Base-by-base conservation (phyloP, 2,113 vertebrate species). In the Oxyura jamaicensis region DNA sequence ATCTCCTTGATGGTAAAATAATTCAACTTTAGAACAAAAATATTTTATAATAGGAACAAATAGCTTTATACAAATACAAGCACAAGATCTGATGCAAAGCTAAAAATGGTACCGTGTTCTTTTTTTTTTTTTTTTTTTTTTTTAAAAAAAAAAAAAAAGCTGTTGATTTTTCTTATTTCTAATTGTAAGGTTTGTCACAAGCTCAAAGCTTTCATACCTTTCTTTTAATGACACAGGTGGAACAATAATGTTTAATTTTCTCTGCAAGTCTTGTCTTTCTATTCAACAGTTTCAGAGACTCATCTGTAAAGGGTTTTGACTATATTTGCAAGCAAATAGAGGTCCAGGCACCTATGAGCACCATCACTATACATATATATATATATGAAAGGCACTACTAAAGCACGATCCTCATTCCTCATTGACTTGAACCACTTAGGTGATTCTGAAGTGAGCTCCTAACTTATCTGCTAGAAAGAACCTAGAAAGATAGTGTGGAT, bases 321-420 rank as follows among this genome's bases (percentile, higher is more conserved):
- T 42, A 22, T 50, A 26, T 10, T 31, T 33, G 11, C 13, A 46
- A 8, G 3, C 23, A 75, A 52, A 10, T 8, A 44, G 11, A 44
- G 11, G 22, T 11, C 28, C 1, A 11, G 19, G 13, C 25, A 62
- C 8, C 13, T 41, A 8, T 0, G 3, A 90, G 6, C 14, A 23
- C 8, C 7, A 7, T 71, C 4, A 58, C 7, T 46, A 5, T 12
- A 2, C 46, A 39, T 39, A 39, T 39, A 39, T 39, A 39, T 39
- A 39, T 39, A 5, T 12, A 2, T 50, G 8, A 28, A 85, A 72
- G 19, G 7, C 8, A 26, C 8, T 11, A 4, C 13, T 39, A 68
- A 79, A 67, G 1, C 6, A 33, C 13, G 23, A 69, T 60, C 14
- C 4, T 68, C 68, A 33, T 58, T 88, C 8, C 3, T 75, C 28